phyloP scores from a whole-genome alignment of 2,797 vertebrate species.

The Threskiornis aethiopicus region DNA sequence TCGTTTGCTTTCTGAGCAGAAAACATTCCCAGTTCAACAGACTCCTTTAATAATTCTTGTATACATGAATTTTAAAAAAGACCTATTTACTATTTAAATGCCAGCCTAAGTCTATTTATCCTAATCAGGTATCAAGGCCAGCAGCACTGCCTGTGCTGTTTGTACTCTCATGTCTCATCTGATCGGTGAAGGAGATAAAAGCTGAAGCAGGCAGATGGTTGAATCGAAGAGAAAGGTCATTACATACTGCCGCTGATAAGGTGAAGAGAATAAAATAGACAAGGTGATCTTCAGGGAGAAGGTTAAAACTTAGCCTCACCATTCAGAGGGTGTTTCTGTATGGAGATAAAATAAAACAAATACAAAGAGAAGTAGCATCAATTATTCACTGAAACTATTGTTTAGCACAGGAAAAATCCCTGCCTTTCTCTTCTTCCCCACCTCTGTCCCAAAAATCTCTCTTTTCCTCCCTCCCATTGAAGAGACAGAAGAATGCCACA shows the following conservation, averaged over 20 bases:
- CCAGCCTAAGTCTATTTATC: background rate
- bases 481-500: background rate
- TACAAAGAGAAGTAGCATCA: background rate
- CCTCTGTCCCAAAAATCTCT: background rate
- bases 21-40: background rate
- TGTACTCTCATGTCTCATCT: background rate
- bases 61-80: background rate
- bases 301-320: background rate
- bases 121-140: background rate
- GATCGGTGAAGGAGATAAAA: background rate
- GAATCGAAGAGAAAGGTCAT: background rate
- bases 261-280: background rate
- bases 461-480: background rate
- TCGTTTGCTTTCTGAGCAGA: background rate
- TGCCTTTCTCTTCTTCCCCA: background rate
- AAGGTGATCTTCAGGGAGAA: slow-evolving; percentile 17
- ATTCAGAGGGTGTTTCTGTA: background rate
- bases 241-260: background rate
- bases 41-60: background rate
- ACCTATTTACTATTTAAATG: background rate
- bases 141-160: background rate
- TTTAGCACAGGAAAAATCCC: background rate
- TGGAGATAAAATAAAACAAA: background rate
- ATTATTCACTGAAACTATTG: background rate
- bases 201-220: background rate